A percentile compares a stretch with the other conserved stretches of the same genome.
Conservation (phyloP, 2,113 vertebrate species). For the Chascanopsetta lugubris region DNA sequence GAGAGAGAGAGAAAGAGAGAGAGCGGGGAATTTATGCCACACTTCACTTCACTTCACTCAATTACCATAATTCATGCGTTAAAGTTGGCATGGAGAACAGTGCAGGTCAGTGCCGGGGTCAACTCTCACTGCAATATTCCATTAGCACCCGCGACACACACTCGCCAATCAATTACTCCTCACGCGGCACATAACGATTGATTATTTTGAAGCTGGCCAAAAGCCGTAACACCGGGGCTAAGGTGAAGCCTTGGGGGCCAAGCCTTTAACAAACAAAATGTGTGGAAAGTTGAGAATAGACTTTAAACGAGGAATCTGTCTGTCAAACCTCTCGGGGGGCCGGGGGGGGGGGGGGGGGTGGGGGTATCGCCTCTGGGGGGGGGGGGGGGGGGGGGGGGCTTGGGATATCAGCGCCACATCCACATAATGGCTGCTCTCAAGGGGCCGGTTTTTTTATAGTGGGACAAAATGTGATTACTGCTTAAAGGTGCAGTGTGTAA, state of each 20-base stretch:
- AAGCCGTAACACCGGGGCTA: constrained; percentile 46
- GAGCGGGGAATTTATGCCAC: constrained; percentile 41
- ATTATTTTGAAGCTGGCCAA: constrained; percentile 52
- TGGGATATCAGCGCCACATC: too few relatives aligned
- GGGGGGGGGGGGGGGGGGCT: too few relatives aligned
- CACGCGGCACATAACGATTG: constrained; percentile 56
- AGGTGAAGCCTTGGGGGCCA: constrained; percentile 45
- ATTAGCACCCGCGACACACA: constrained; percentile 63
- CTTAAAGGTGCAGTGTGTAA: too few relatives aligned
- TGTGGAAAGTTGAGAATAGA: constrained; percentile 17
- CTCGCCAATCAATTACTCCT: constrained; percentile 71
- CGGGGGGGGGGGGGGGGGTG: too few relatives aligned
- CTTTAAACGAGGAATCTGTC: constrained; percentile 1
- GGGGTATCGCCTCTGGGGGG: too few relatives aligned
- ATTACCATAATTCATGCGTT: constrained; percentile 74
- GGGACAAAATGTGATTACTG: too few relatives aligned
- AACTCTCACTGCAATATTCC: constrained; percentile 54
- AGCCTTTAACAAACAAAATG: constrained; percentile 43
- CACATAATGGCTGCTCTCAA: too few relatives aligned
- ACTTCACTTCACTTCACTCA: constrained; percentile 58
- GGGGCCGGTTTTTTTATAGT: too few relatives aligned
- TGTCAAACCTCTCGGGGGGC: background rate
- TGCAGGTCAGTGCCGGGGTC: constrained; percentile 65
- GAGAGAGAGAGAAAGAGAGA: constrained; percentile 3
- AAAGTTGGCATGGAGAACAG: constrained; percentile 65